Conservation (phyloP, 2,113 vertebrate species). For the Myrmecophaga tridactyla region DNA sequence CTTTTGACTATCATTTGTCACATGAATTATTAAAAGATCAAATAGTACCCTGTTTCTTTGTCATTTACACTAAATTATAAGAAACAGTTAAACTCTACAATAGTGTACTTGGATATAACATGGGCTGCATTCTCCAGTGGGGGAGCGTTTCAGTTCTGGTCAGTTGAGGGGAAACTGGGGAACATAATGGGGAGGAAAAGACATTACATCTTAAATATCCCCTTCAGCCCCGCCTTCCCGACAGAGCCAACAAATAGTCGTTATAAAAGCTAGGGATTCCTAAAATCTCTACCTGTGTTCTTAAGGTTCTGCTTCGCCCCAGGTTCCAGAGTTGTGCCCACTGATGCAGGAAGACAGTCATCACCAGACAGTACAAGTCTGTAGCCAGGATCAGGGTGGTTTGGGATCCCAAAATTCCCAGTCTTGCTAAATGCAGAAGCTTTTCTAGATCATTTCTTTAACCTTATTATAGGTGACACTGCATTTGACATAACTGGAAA, state of each 20-base stretch:
- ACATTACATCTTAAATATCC: background rate
- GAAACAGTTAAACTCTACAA: background rate
- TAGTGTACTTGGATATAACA: background rate
- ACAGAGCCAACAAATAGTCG: no score
- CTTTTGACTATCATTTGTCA: background rate
- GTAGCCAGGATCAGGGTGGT: background rate
- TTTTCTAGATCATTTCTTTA: background rate
- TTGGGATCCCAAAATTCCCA: background rate
- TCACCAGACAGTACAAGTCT: background rate
- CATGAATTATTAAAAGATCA: background rate
- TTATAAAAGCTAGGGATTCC: background rate
- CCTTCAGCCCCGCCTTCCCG: background rate
- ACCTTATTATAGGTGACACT: background rate
- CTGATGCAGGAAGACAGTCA: background rate
- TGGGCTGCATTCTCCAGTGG: background rate
- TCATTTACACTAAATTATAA: constrained; percentile 9
- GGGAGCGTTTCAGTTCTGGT: background rate
- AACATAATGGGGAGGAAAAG: background rate
- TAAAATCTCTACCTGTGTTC: background rate
- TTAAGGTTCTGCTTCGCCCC: background rate
- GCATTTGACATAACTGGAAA: background rate
- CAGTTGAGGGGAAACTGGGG: background rate
- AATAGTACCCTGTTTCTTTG: background rate
- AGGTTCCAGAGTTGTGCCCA: background rate
- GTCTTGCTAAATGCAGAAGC: background rate